These are phyloP conservation scores for Zygogramma bicolorata DNA, from an alignment of 2,888 invertebrate genomes.

Conservation along the genomic window DNA sequence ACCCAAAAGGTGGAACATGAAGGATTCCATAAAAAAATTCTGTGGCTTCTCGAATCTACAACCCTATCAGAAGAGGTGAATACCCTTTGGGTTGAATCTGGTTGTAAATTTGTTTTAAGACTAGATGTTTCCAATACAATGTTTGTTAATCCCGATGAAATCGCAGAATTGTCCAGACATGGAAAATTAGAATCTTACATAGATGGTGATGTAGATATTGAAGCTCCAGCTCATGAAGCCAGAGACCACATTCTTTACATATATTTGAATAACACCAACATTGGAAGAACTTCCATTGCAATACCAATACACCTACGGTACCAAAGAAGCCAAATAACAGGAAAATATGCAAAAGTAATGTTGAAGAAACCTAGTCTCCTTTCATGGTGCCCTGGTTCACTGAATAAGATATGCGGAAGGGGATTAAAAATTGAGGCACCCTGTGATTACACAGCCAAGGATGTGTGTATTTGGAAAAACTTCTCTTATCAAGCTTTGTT, in stretches of 20 bases:
- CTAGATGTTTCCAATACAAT: constrained; percentile 63
- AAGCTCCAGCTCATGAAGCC: constrained; percentile 64
- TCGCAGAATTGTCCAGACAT: constrained; percentile 62
- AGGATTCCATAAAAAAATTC: constrained; percentile 65
- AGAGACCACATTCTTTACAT: constrained; percentile 61
- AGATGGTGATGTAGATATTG: constrained; percentile 64
- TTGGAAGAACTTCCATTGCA: constrained; percentile 58
- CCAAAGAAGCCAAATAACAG: constrained; percentile 66
- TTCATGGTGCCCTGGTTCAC: constrained; percentile 55
- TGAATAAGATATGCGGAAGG: constrained; percentile 56
- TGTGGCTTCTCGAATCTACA: constrained; percentile 66
- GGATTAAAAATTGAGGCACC: constrained; percentile 61
- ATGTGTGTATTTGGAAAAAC: constrained; percentile 64
- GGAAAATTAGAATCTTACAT: constrained; percentile 53
- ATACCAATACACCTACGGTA: constrained; percentile 69
- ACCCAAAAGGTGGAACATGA: constrained; percentile 67
- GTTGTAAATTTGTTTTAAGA: constrained; percentile 60
- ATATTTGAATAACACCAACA: constrained; percentile 57
- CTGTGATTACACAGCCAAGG: constrained; percentile 56
- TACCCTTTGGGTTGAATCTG: constrained; percentile 47
- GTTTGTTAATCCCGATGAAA: constrained; percentile 67
- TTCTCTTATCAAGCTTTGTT: constrained; percentile 66
- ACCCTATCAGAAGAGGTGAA: constrained; percentile 41
- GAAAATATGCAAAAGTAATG: constrained; percentile 64
- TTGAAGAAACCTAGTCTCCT: constrained; percentile 62